Evolutionary conservation across 2,888 invertebrate genomes (phyloP), one percentile per base, ranked within the genome.

Genomic region (Notodonta dromedarius): DNA sequence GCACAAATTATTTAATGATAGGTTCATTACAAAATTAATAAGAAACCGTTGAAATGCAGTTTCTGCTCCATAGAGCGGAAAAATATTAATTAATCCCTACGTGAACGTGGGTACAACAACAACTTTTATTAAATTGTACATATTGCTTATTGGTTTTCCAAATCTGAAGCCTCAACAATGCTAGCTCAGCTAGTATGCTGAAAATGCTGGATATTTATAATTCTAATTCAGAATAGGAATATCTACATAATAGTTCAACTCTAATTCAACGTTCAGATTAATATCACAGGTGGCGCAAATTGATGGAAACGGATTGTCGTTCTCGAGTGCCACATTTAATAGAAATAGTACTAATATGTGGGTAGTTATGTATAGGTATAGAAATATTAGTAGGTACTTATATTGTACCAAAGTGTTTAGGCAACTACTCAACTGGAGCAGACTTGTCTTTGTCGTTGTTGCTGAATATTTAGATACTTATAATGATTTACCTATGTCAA

Each of bases 21-120:
- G 63, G 13, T 70, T 67, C 57, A 70, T 69, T 64, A 69, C 53
- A 32, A 72, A 74, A 74, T 74, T 71, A 70, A 75, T 76, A 66
- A 64, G 57, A 60, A 65, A 67, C 61, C 79, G 74, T 76, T 74
- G 70, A 71, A 79, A 71, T 70, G 75, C 71, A 68, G 61, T 70
- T 71, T 77, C 73, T 72, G 71, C 72, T 72, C 63, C 62, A 71
- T 76, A 72, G 71, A 58, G 71, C 67, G 74, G 72, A 73, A 79
- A 77, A 35, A 24, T 35, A 46, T n/a, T 46, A 46, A 46, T 46
- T 46, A 46, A 46, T 46, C 46, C 46, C 46, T 46, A n/a, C 46
- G n/a, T 5, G 46, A 46, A 11, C n/a, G 13, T n/a, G 46, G 46
- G 13, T n/a, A 4, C 35, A 35, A 35, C 35, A 35, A 35, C 7